These are phyloP conservation scores for Anagrus nilaparvatae DNA, from an alignment of 1,140 invertebrate species.

Conservation along the genomic window DNA sequence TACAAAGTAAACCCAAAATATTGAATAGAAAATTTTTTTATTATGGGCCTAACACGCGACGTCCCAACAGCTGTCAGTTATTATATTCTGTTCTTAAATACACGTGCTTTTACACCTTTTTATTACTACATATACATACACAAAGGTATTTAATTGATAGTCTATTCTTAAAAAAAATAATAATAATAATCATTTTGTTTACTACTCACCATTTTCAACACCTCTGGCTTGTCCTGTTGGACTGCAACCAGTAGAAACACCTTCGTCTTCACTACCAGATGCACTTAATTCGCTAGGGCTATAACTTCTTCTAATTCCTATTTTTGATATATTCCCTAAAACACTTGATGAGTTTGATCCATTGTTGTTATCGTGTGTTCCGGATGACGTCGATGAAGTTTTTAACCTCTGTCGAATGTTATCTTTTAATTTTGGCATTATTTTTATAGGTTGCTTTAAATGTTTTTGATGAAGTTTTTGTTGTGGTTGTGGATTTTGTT, in stretches of 20 bases:
- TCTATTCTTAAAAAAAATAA: slow-evolving; percentile 3
- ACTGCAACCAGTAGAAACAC: slow-evolving; percentile 38
- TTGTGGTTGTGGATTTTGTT: slow-evolving; percentile 15
- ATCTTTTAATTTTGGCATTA: too few relatives aligned
- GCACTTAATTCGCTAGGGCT: slow-evolving; percentile 37
- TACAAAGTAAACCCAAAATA: too few relatives aligned
- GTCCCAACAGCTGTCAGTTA: slow-evolving; percentile 5
- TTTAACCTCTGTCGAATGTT: too few relatives aligned
- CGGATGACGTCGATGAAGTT: slow-evolving; percentile 26
- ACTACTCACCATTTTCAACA: slow-evolving; percentile 32
- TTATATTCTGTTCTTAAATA: too few relatives aligned
- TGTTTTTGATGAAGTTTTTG: too few relatives aligned
- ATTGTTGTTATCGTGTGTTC: slow-evolving; percentile 37
- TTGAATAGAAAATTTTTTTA: too few relatives aligned
- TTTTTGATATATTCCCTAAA: slow-evolving; percentile 18
- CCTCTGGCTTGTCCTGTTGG: slow-evolving; percentile 35
- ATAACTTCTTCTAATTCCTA: slow-evolving; percentile 31
- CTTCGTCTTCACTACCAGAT: slow-evolving; percentile 39
- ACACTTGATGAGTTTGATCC: slow-evolving; percentile 21
- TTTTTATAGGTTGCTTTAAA: too few relatives aligned
- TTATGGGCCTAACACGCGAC: background rate
- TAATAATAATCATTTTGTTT: background rate
- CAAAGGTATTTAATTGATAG: too few relatives aligned
- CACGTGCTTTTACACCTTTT: too few relatives aligned
- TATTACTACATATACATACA: too few relatives aligned